Base-by-base conservation (phyloP, 1,140 invertebrate species). In the Drosophila cardini region DNA sequence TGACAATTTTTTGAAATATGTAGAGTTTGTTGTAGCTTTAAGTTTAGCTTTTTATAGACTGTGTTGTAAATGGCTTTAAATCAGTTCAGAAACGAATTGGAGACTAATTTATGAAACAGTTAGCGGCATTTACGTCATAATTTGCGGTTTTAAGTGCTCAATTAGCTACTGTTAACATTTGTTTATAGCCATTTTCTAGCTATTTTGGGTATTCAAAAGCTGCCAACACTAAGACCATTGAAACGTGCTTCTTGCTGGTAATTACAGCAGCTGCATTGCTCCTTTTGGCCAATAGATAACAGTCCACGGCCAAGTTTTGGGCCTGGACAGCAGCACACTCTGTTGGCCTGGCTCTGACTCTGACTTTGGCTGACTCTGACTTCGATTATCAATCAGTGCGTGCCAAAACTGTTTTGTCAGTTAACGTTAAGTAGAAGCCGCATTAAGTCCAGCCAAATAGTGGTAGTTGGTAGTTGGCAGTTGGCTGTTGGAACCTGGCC, bases 321-420 rank as follows among this genome's bases (percentile, higher is more conserved):
- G 21, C 8, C 15, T 8, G 4, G 26, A 13, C 64, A 36, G n/a
- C 34, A 36, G 18, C 43, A 2, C 13, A 30, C 40, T 45, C 16
- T 13, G 34, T 11, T 4, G 32, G 16, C 18, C 30, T 38, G 56
- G 32, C 21, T 43, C 18, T 30, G 11, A 21, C 48, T 50, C 8
- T 34, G 40, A 13, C 18, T 10, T 6, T n/a, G 56, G 32, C 68
- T 58, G 65, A 34, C 72, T 78, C 68, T 58, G 65, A 34, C 72
- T 78, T 75, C 61, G 83, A 80, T 86, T 86, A 86, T 86, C 82
- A 87, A 87, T 86, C 82, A 86, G 82, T 86, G 82, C 82, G 82
- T 87, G 82, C 83, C 83, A 86, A 69, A 86, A 86, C 78, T 79
- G 82, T 86, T 86, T 82, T 87, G 82, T 87, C 78, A 86, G 82